Base-by-base conservation (phyloP, 1,140 invertebrate genomes). In the Cyclina sinensis region DNA sequence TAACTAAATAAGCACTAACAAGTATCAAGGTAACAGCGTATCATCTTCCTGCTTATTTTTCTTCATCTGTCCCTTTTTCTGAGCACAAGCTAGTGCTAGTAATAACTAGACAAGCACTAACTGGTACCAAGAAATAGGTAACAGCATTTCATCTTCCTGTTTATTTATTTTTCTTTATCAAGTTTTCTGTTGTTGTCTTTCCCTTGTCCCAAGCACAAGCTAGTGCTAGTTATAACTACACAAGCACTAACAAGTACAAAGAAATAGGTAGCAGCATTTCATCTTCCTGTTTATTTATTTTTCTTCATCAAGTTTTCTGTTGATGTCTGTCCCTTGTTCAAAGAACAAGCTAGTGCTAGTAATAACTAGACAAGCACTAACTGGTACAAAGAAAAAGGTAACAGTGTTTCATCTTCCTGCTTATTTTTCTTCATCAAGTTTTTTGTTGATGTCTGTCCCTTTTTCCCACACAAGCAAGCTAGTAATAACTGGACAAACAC, bases 291-390 rank as follows among this genome's bases (percentile, higher is more conserved):
- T n/a, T n/a, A 37, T 4, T 74, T 1, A n/a, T 74, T 35, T n/a
- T 74, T 35, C 30, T 35, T n/a, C 3, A 30, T 0, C 39, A 30
- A 24, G 9, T n/a, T 43, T 39, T 32, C 32, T 11, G 14, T 74
- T 74, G 70, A 0, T 74, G 5, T 39, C 14, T 74, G 70, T 24
- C 35, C 32, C 7, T 37, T 18, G 30, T 37, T 7, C 73, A 37
- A 76, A 76, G 57, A 24, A 81, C 27, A 57, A 14, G 21, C 78
- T 81, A 62, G 57, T 59, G 57, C 59, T 65, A 65, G 59, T 65
- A 32, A 5, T 65, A 30, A 30, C 2, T 30, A 65, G 30, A 65
- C 59, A 65, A 65, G 59, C 59, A 14, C 59, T 32, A 65, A 16
- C 24, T 30, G 27, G 73, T 76, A 76, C 73, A 37, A 43, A 76